These are phyloP conservation scores for Danio jaintianensis DNA, from an alignment of 2,797 vertebrate species.

Conservation along the genomic window DNA sequence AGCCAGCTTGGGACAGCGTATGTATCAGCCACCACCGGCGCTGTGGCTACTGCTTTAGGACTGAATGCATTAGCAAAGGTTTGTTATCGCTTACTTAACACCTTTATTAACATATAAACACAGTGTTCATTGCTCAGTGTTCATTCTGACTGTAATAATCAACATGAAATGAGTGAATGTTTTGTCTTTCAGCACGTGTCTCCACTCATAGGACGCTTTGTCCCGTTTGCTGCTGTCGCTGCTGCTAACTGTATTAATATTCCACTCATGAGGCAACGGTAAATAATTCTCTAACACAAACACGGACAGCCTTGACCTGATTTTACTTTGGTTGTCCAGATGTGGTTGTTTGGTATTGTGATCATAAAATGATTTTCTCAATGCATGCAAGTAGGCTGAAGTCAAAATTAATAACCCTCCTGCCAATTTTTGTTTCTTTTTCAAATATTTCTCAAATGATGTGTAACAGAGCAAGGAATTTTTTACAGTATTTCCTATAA, in stretches of 20 bases:
- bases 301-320: conserved; percentile 8
- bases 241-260: conserved; percentile 99
- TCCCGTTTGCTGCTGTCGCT: conserved; percentile 97
- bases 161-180: conserved; percentile 5
- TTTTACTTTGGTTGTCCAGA: not conserved
- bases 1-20: conserved; percentile 96
- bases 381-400: not conserved
- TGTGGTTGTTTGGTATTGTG: not conserved
- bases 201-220: conserved; percentile 94
- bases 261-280: conserved; percentile 98
- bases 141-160: not conserved
- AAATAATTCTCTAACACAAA: conserved; percentile 52
- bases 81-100: not conserved
- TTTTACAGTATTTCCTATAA: too few species aligned
- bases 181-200: conserved; percentile 84
- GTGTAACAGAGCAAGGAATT: too few species aligned
- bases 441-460: too few species aligned
- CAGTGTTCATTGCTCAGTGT: not conserved
- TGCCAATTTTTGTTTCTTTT: too few species aligned
- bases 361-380: not conserved
- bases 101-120: not conserved
- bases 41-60: conserved; percentile 94
- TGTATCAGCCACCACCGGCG: conserved; percentile 95
- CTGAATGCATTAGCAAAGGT: conserved; percentile 97
- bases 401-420: too few species aligned